These are phyloP conservation scores for Porites cylindrica DNA, from an alignment of 92 coral and sea anemone species.

Conservation along the genomic window DNA sequence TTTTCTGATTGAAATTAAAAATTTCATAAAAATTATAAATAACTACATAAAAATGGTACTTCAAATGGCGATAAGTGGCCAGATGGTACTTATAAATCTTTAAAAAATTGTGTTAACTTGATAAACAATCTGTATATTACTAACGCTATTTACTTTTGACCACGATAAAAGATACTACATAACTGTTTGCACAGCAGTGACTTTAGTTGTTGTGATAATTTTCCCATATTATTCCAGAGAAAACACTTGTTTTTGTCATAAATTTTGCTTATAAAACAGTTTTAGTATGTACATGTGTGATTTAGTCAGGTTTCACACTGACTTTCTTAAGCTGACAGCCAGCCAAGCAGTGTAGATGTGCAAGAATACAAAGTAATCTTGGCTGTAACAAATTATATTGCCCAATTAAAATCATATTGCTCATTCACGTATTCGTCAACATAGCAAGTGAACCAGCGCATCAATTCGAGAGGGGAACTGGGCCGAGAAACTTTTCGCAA, in stretches of 20 bases:
- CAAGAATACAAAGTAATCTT: too few species aligned
- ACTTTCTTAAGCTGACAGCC: background rate
- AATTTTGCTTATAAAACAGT: background rate
- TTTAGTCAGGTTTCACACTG: background rate
- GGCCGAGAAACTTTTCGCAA: too few species aligned
- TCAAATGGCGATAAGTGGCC: too few species aligned
- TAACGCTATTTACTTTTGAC: background rate
- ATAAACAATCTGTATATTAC: background rate
- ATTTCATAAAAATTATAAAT: too few species aligned
- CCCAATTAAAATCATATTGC: too few species aligned
- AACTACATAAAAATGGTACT: too few species aligned
- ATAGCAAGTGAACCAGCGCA: too few species aligned
- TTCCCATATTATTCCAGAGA: background rate
- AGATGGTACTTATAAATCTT: background rate
- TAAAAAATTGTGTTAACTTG: background rate
- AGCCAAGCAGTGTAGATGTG: background rate
- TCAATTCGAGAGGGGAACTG: too few species aligned
- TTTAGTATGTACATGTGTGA: slow-evolving; percentile 1
- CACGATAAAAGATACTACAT: background rate
- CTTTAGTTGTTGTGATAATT: background rate
- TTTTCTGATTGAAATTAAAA: too few species aligned
- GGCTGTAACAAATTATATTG: too few species aligned
- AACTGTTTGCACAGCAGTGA: background rate
- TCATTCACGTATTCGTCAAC: too few species aligned
- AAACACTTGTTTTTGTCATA: background rate